Base-by-base conservation (phyloP, 1,140 invertebrate genomes). In the Chlorops oryzae region DNA sequence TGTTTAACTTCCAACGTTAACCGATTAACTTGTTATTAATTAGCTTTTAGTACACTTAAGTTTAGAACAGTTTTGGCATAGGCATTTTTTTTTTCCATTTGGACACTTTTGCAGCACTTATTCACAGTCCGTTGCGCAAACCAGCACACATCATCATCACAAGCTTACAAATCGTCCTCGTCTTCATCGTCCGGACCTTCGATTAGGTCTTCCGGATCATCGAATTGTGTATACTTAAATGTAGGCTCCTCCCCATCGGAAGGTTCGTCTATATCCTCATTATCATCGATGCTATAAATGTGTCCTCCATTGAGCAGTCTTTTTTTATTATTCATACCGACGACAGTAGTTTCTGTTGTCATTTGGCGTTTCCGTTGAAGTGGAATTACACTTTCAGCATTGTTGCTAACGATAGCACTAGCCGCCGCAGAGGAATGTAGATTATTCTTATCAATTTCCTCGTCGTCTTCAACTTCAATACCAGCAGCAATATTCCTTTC, bases 361-460 rank as follows among this genome's bases (percentile, higher is more conserved):
- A 39, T 6, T 17, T 9, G 9, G 18, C 37, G 37, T 39, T n/a
- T n/a, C n/a, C n/a, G n/a, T n/a, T n/a, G n/a, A n/a, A n/a, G n/a
- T n/a, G n/a, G n/a, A n/a, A n/a, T n/a, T n/a, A n/a, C n/a, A n/a
- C n/a, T n/a, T n/a, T n/a, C n/a, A n/a, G n/a, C n/a, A n/a, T n/a
- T n/a, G 40, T 51, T 50, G 24, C 59, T 65, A 5, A 53, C 15
- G 38, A 55, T 52, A 4, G 55, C 40, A 32, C 62, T 39, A 22
- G 54, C 39, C 3, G 38, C 35, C 28, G 39, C 39, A 6, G n/a
- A n/a, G n/a, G 42, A 44, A 5, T 18, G 12, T 38, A 52, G 60
- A 10, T 45, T 48, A 40, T 52, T 40, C 7, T 12, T 10, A 2
- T 47, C 34, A 2, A 60, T 34, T 17, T 35, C 17, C 18, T 57